Conservation (phyloP, 2,113 vertebrate genomes). For the Cheilinus undulatus region DNA sequence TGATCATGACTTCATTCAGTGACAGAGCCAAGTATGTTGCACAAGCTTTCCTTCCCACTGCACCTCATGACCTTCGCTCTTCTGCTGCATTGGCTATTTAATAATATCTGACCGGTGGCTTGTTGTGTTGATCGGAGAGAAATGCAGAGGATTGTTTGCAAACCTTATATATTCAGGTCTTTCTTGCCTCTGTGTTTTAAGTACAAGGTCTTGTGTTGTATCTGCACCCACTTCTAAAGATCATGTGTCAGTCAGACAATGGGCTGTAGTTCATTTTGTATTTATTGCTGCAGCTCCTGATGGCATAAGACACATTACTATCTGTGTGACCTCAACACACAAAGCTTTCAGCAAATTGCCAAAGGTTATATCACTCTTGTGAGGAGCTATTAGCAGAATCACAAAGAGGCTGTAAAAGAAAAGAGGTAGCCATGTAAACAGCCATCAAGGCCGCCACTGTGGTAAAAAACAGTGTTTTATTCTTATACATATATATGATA, state of each 20-base stretch:
- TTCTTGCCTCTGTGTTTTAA: neutral
- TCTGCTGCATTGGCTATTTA: neutral
- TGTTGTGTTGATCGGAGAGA: slow-evolving; percentile 28
- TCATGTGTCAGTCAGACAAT: slow-evolving; percentile 19
- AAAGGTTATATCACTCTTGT: neutral
- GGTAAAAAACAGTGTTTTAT: too few species aligned
- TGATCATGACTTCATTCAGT: slow-evolving; percentile 33
- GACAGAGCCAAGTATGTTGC: slow-evolving; percentile 34
- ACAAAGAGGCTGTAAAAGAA: neutral
- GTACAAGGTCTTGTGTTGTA: neutral
- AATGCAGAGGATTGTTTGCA: neutral
- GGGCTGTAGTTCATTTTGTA: neutral
- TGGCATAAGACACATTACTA: neutral
- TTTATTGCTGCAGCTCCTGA: slow-evolving; percentile 14
- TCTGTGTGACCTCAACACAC: neutral
- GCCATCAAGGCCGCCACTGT: too few species aligned
- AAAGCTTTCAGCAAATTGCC: neutral
- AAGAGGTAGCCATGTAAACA: neutral
- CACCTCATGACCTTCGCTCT: neutral
- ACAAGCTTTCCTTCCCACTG: slow-evolving; percentile 15
- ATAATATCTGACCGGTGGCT: slow-evolving; percentile 10
- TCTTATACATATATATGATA: too few species aligned
- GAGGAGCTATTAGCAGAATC: neutral
- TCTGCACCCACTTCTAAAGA: slow-evolving; percentile 13
- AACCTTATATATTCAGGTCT: neutral